A percentile compares a stretch with the other conserved stretches of the same genome.
Evolutionary conservation across 2,113 vertebrate genomes (phyloP).

Genomic region (Barnardius zonarius): DNA sequence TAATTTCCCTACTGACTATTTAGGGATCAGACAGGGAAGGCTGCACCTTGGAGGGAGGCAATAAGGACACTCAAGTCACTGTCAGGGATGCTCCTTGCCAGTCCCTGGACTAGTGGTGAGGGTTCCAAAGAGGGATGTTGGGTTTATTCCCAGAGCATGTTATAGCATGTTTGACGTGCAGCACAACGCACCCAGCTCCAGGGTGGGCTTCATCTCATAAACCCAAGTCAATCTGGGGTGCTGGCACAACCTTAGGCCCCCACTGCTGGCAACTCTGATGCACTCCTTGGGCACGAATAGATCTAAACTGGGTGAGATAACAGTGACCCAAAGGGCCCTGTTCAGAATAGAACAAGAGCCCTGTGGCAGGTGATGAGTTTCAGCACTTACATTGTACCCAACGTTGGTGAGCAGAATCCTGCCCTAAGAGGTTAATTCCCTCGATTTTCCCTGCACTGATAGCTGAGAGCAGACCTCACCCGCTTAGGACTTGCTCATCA

Average conservation of each 20-base stretch:
- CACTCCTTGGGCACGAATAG: background rate
- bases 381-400: rapidly evolving
- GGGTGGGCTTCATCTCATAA: background rate
- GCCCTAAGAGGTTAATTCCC: background rate
- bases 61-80: background rate
- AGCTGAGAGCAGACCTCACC: background rate
- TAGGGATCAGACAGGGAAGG: background rate
- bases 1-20: background rate
- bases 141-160: background rate
- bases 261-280: rapidly evolving
- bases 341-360: background rate
- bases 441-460: rapidly evolving
- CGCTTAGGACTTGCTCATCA: background rate
- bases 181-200: too few species aligned
- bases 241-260: background rate
- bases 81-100: background rate
- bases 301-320: background rate
- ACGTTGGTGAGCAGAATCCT: background rate
- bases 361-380: background rate
- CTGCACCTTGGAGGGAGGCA: background rate
- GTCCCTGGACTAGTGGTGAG: background rate
- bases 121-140: background rate
- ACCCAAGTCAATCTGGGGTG: background rate
- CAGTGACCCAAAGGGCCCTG: background rate
- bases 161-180: background rate